A percentile compares a stretch with the other conserved stretches of the same genome.
phyloP scores from a whole-genome alignment of 2,113 vertebrate species.

The Nothobranchius kuhntae region DNA sequence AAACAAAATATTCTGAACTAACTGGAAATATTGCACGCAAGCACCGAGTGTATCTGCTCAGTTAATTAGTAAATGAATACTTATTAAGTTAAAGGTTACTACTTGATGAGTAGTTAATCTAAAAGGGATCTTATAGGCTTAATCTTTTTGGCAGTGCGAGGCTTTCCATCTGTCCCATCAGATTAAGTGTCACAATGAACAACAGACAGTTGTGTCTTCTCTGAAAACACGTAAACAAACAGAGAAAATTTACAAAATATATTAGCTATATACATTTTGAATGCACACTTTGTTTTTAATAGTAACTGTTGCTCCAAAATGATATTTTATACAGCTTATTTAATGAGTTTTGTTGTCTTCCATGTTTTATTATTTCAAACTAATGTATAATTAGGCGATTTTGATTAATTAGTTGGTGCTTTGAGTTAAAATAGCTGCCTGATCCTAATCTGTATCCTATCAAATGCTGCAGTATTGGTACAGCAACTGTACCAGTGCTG shows the following conservation, averaged over 20 bases:
- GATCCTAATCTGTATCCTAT: conserved; percentile 12
- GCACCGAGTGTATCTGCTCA: neutral
- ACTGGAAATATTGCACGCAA: neutral
- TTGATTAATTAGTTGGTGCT: conserved; percentile 41
- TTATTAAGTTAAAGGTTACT: conserved; percentile 34
- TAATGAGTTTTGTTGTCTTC: neutral
- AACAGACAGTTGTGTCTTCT: conserved; percentile 10
- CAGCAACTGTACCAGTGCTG: too few species aligned
- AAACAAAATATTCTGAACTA: neutral
- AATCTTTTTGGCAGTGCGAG: conserved; percentile 22
- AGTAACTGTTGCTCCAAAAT: neutral
- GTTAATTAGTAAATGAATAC: neutral
- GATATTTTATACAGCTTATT: neutral
- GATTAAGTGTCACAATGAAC: conserved; percentile 35
- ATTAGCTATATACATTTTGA: fast-evolving
- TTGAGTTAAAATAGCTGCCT: conserved; percentile 31
- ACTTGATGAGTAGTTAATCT: conserved; percentile 28
- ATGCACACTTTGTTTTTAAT: neutral
- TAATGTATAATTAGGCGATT: conserved; percentile 44
- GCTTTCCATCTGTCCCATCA: conserved; percentile 61
- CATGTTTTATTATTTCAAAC: conserved; percentile 2
- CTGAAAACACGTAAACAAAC: neutral
- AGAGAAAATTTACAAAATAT: neutral
- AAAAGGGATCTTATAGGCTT: conserved; percentile 8
- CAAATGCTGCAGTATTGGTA: neutral